Evolutionary conservation across 2,797 vertebrate species (phyloP), one percentile per base, ranked within the genome.

Genomic region (Pseudomugil tenellus): DNA sequence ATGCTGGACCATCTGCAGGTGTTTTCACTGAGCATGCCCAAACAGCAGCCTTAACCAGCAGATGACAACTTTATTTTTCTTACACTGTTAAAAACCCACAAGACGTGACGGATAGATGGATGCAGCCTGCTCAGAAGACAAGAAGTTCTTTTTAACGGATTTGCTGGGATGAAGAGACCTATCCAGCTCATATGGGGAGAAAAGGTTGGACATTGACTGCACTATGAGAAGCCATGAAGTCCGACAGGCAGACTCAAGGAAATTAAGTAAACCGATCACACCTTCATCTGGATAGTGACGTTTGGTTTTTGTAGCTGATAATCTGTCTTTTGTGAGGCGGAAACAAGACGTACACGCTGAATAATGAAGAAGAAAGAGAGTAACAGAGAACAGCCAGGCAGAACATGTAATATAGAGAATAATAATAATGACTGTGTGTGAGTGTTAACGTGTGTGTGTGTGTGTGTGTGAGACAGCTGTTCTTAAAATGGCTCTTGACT

Each of bases 401-500:
- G 34, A 59, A 41, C 2, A 39, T 54, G 49, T 63, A 58, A 76
- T 58, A 68, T 6, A 21, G 63, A 77, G 55, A 70, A 76, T 59
- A 55, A 51, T 72, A 58, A 77, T 67, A 74, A 66, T 67, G 78
- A 81, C 77, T 37, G 12, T 37, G 13, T 16, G 35, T 35, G 34
- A 12, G 34, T 35, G 34, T 39, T 4, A 16, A 16, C 17, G 37
- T 19, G 39, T 41, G 95, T 80, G 54, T 58, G 75, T 41, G 28
- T 64, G 49, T 28, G 55, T 71, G 80, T 61, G n/a, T 68, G 59
- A 77, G 80, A 87, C 86, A 87, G 85, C 80, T 87, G 80, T 70
- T 85, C 80, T 83, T 86, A 77, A 87, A 89, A 63, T 86, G 82
- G 77, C 68, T 87, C 71, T 82, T 59, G 71, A 61, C 77, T 76